Evolutionary conservation across 2,888 invertebrate species (phyloP).

Genomic region (Oligia strigilis): DNA sequence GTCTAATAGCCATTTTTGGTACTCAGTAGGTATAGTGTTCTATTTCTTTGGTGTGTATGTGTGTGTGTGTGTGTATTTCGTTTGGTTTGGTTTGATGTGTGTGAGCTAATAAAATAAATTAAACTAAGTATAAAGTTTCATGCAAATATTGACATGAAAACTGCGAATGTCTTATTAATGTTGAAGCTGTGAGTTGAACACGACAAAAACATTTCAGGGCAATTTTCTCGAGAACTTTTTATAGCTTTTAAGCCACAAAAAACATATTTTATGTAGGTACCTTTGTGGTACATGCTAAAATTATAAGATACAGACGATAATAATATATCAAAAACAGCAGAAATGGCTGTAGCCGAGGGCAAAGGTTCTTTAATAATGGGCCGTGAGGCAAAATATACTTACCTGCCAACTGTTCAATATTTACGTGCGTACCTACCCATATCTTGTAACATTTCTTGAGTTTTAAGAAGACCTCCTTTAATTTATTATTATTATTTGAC

Average conservation of each 20-base stretch:
- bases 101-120: neutral
- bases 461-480: conserved; percentile 63
- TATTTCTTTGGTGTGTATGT: neutral
- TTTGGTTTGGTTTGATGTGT: neutral
- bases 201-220: neutral
- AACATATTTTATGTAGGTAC: conserved; percentile 1
- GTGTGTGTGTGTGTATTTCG: neutral
- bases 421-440: conserved; percentile 61
- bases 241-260: neutral
- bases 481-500: neutral
- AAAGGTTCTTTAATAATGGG: conserved; percentile 49
- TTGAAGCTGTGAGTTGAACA: neutral
- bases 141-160: neutral
- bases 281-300: neutral
- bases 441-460: conserved; percentile 62
- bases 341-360: conserved; percentile 29
- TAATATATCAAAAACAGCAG: conserved; percentile 39
- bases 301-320: conserved; percentile 31
- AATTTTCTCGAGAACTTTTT: neutral
- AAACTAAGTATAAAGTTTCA: neutral
- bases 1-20: neutral
- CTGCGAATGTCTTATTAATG: neutral
- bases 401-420: conserved; percentile 62
- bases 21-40: neutral
- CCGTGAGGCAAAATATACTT: conserved; percentile 60